Conservation (phyloP, 1,140 invertebrate genomes). For the Drosophila varians region DNA sequence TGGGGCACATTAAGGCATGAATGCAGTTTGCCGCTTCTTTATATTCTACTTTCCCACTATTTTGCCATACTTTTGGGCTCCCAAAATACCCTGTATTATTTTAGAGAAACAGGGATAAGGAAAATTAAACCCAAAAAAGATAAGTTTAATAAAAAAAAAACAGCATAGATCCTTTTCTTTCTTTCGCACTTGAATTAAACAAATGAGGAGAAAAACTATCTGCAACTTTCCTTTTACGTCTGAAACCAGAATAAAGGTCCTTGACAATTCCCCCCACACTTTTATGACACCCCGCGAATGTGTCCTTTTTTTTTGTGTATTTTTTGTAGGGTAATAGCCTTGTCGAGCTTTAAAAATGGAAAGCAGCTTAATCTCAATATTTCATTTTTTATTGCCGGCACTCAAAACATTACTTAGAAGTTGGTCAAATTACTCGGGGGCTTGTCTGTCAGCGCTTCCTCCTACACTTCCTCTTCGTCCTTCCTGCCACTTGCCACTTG, state of each 20-base stretch:
- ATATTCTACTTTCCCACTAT: neutral
- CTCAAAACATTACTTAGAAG: conserved; percentile 49
- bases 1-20: conserved; percentile 49
- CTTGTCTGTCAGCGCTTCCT: conserved; percentile 44
- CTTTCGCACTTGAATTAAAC: no score
- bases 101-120: neutral
- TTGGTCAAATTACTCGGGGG: conserved; percentile 44
- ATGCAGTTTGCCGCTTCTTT: conserved; percentile 24
- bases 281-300: no score
- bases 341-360: neutral
- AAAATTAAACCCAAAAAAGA: no score
- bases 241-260: neutral
- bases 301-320: neutral
- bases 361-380: conserved; percentile 37
- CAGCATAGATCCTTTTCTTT: no score
- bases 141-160: no score
- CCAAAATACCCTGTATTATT: neutral
- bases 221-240: no score
- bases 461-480: conserved; percentile 17
- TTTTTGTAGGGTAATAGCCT: neutral
- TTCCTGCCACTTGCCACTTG: neutral
- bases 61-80: no score
- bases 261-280: no score
- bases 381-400: conserved; percentile 45
- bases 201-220: no score